A percentile compares a stretch with the other conserved stretches of the same genome.
phyloP scores from a whole-genome alignment of 2,888 invertebrate species.

The Vesta saturnalis region DNA sequence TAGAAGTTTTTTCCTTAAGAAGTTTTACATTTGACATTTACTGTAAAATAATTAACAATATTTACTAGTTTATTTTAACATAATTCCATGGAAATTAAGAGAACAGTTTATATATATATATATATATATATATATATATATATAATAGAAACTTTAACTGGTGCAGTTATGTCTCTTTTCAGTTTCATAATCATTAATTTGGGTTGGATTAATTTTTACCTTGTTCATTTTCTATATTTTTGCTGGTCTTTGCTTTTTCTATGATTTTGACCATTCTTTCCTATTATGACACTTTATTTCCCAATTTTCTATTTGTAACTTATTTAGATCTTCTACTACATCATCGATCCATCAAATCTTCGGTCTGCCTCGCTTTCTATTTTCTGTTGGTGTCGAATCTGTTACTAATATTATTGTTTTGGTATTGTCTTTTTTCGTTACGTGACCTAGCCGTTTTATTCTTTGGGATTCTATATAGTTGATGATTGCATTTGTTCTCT shows the following conservation, averaged over 20 bases:
- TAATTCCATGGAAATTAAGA: no score
- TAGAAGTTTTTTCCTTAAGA: no score
- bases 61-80: no score
- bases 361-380: neutral
- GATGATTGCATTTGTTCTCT: neutral
- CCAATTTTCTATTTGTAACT: neutral
- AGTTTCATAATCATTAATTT: no score
- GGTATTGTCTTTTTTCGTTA: neutral
- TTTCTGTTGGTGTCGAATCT: neutral
- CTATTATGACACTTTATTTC: neutral
- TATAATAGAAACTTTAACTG: no score
- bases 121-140: no score
- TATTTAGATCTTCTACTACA: neutral
- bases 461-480: neutral
- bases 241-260: slow-evolving; percentile 6
- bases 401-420: neutral
- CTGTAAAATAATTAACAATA: no score
- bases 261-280: slow-evolving; percentile 7
- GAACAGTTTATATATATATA: no score
- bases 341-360: neutral
- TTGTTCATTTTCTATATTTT: neutral
- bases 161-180: no score
- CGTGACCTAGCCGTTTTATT: neutral
- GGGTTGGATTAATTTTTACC: no score
- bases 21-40: no score